phyloP scores from a whole-genome alignment of 2,888 invertebrate species.

The Drosophila monieri region DNA sequence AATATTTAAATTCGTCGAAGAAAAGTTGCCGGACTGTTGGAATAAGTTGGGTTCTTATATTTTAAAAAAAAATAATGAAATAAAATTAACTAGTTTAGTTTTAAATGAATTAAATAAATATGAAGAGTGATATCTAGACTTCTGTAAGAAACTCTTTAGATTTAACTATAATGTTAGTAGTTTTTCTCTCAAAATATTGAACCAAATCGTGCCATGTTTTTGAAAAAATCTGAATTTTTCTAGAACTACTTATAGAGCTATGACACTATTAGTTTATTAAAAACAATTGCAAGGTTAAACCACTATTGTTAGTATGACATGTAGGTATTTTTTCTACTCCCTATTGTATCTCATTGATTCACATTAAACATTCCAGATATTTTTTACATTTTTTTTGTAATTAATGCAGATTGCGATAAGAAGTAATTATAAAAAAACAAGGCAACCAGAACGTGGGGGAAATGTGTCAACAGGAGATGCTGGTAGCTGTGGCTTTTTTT shows the following conservation, averaged over 20 bases:
- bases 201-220: too few relatives aligned
- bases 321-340: neutral
- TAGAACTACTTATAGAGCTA: neutral
- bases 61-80: neutral
- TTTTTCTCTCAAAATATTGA: too few relatives aligned
- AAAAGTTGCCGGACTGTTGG: neutral
- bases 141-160: too few relatives aligned
- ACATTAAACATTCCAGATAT: neutral
- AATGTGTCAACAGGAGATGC: neutral
- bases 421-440: neutral
- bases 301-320: neutral
- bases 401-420: conserved; percentile 2
- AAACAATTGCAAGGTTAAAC: neutral
- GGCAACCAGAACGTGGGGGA: conserved; percentile 1
- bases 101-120: too few relatives aligned
- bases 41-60: neutral
- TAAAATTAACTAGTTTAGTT: too few relatives aligned
- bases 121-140: too few relatives aligned
- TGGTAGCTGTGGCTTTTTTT: too few relatives aligned
- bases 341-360: neutral
- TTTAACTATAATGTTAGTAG: too few relatives aligned
- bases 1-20: neutral
- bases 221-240: too few relatives aligned
- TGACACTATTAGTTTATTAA: neutral
- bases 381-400: neutral